These are phyloP conservation scores for Aphelinus certus DNA, from an alignment of 1,140 invertebrate species.

Conservation along the genomic window DNA sequence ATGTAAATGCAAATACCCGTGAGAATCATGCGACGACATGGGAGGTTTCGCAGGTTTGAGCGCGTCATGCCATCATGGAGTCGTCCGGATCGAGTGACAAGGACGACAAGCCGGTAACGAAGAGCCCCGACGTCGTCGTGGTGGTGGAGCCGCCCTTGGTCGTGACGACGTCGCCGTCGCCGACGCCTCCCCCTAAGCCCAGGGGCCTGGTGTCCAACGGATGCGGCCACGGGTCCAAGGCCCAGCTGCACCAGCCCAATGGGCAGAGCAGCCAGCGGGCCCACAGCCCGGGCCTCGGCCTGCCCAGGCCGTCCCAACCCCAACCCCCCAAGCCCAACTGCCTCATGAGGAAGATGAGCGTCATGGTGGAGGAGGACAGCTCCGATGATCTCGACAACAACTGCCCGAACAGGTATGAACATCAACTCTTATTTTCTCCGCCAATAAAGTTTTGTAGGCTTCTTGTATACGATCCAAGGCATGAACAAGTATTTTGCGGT, in stretches of 20 bases:
- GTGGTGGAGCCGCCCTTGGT: slow-evolving; percentile 18
- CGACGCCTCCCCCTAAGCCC: not conserved
- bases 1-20: too few species aligned
- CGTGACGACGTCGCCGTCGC: slow-evolving; percentile 25
- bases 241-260: slow-evolving; percentile 4
- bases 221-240: not conserved
- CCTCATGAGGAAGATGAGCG: slow-evolving; percentile 53
- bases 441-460: too few species aligned
- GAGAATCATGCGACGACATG: too few species aligned
- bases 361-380: slow-evolving; percentile 56
- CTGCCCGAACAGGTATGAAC: slow-evolving; percentile 28
- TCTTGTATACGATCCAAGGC: too few species aligned
- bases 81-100: slow-evolving; percentile 2
- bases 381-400: slow-evolving; percentile 55
- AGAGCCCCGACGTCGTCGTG: slow-evolving; percentile 29
- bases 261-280: not conserved
- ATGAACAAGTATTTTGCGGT: too few species aligned
- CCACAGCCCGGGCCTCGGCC: not conserved
- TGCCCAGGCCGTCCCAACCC: not conserved
- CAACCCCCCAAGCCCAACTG: not conserved
- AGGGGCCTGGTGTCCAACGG: not conserved
- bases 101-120: slow-evolving; percentile 30
- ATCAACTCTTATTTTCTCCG: too few species aligned
- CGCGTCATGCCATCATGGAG: slow-evolving; percentile 37
- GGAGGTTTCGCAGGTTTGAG: slow-evolving; percentile 1